Evolutionary conservation across 2,888 invertebrate genomes (phyloP).

Genomic region (Dione juno): DNA sequence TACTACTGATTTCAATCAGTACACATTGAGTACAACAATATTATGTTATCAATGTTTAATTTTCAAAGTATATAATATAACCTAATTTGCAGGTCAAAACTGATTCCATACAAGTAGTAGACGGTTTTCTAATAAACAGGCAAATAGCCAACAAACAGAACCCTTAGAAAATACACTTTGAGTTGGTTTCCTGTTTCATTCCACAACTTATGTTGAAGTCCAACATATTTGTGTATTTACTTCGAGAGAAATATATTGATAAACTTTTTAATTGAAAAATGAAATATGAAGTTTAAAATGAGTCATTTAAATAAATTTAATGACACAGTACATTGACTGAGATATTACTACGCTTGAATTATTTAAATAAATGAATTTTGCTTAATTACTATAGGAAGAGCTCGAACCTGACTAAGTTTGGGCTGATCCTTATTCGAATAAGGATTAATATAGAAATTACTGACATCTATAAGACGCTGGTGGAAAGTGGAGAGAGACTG

Average conservation of each 20-base stretch:
- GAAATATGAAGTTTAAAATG: slow-evolving; percentile 9
- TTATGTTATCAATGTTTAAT: too few relatives aligned
- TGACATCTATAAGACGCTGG: too few relatives aligned
- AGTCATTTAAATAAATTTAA: slow-evolving; percentile 3
- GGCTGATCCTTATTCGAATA: too few relatives aligned
- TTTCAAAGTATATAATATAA: not conserved
- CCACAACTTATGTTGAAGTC: not conserved
- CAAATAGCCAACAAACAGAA: not conserved
- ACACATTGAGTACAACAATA: too few relatives aligned
- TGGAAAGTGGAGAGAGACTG: too few relatives aligned
- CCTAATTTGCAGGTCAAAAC: not conserved
- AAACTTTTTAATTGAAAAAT: not conserved
- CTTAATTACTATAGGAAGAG: too few relatives aligned
- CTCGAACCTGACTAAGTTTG: too few relatives aligned
- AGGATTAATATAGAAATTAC: too few relatives aligned
- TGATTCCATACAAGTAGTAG: slow-evolving; percentile 15
- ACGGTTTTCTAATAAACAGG: slow-evolving; percentile 5
- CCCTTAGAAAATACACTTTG: slow-evolving; percentile 19
- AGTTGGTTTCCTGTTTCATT: slow-evolving; percentile 23
- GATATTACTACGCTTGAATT: not conserved
- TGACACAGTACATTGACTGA: not conserved
- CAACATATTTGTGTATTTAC: slow-evolving; percentile 5
- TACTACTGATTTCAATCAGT: too few relatives aligned
- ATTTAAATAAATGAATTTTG: not conserved
- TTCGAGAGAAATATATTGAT: slow-evolving; percentile 4